These are phyloP conservation scores for Erpornis zantholeuca DNA, from an alignment of 2,113 vertebrate species.

Conservation along the genomic window DNA sequence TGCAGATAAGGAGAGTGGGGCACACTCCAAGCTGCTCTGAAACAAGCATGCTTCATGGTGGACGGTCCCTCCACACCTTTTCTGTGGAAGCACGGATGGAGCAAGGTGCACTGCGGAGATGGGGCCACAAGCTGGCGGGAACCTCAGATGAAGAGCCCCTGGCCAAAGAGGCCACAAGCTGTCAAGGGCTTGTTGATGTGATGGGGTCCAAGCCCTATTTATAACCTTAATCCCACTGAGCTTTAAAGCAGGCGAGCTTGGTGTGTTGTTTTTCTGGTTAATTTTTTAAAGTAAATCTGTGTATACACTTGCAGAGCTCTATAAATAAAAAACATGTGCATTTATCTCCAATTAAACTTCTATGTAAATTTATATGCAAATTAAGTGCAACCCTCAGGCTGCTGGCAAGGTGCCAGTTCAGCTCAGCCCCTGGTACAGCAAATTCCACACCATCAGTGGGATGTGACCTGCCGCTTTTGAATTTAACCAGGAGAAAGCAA, in stretches of 20 bases:
- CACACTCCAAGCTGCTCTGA: accelerated
- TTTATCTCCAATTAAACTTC: conserved; percentile 63
- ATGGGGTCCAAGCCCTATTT: not conserved
- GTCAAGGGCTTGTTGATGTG: not conserved
- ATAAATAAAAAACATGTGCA: conserved; percentile 48
- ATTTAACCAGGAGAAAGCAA: not conserved
- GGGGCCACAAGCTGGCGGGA: not conserved
- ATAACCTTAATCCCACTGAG: not conserved
- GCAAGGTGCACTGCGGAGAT: accelerated
- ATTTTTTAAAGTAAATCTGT: not conserved
- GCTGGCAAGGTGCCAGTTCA: conserved; percentile 5
- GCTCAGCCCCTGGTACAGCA: not conserved
- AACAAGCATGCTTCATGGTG: not conserved
- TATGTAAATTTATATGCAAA: conserved; percentile 64
- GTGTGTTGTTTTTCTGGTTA: not conserved
- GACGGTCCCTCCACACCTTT: not conserved
- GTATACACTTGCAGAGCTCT: conserved; percentile 17
- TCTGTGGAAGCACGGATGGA: not conserved
- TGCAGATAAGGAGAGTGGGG: not conserved
- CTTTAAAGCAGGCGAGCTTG: not conserved
- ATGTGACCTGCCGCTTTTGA: not conserved
- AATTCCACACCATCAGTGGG: not conserved
- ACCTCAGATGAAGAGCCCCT: not conserved
- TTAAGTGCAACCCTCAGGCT: conserved; percentile 26
- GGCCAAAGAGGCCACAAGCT: not conserved